Percentiles rank a stretch among this genome's conserved stretches.
Evolutionary conservation across 2,888 invertebrate species (phyloP).

Genomic region (Antheraea assamensis): DNA sequence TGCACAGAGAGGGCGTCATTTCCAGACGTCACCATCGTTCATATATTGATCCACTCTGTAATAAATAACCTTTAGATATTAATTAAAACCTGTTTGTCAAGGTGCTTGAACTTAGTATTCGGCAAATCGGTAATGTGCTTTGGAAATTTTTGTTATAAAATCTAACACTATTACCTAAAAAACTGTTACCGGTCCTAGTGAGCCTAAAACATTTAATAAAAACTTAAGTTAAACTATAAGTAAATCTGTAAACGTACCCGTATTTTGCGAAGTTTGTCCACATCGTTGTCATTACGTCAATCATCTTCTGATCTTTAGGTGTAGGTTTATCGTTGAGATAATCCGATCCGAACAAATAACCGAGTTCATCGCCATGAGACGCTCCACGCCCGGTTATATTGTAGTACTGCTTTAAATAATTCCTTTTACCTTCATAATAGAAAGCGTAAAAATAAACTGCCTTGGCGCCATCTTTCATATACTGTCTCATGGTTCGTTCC

Average conservation of each 20-base stretch:
- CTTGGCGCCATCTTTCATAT: conserved; percentile 32
- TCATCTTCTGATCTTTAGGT: conserved; percentile 24
- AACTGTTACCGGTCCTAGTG: too few species aligned
- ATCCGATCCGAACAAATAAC: conserved; percentile 44
- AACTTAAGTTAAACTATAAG: too few species aligned
- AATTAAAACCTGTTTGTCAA: too few species aligned
- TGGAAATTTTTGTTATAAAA: too few species aligned
- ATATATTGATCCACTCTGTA: too few species aligned
- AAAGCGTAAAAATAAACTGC: conserved; percentile 47
- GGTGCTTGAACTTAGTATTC: too few species aligned
- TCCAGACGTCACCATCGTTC: too few species aligned
- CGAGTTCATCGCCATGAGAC: conserved; percentile 47
- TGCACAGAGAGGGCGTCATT: too few species aligned
- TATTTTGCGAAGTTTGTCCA: conserved; percentile 41
- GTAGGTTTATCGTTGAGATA: conserved; percentile 16
- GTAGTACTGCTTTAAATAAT: conserved; percentile 31
- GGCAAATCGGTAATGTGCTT: too few species aligned
- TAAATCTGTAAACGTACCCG: conserved; percentile 27
- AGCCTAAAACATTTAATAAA: too few species aligned
- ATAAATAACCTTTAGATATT: too few species aligned
- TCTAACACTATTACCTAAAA: too few species aligned
- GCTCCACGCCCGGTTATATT: conserved; percentile 38
- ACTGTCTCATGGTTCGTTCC: conserved; percentile 37
- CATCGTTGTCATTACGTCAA: conserved; percentile 26
- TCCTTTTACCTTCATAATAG: conserved; percentile 45